These are phyloP conservation scores for Cerastoderma edule DNA, from an alignment of 2,888 invertebrate species.

Conservation along the genomic window DNA sequence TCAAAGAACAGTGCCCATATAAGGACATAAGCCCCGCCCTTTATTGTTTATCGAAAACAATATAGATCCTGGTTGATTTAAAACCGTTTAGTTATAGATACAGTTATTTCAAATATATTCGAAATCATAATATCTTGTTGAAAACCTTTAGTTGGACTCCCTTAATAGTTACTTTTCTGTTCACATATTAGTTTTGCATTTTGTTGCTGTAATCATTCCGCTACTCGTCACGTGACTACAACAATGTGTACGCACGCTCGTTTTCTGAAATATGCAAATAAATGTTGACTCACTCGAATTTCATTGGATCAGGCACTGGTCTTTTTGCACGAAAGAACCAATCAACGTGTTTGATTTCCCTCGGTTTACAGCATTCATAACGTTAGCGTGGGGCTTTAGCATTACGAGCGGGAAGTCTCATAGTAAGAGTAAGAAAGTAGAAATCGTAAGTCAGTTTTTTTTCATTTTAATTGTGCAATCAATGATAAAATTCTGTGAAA, in stretches of 20 bases:
- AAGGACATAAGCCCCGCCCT: constrained; percentile 62
- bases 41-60: constrained; percentile 27
- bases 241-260: constrained; percentile 26
- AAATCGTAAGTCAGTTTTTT: too few relatives aligned
- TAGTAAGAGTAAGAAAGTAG: too few relatives aligned
- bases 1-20: constrained; percentile 60
- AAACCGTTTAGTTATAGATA: too few relatives aligned
- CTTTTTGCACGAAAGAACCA: constrained; percentile 72
- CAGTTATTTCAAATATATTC: too few relatives aligned
- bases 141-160: too few relatives aligned
- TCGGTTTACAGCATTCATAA: constrained; percentile 53
- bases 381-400: constrained; percentile 64
- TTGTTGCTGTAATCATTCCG: too few relatives aligned
- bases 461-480: too few relatives aligned
- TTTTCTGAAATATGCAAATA: constrained; percentile 59
- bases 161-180: too few relatives aligned
- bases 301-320: constrained; percentile 76
- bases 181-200: too few relatives aligned
- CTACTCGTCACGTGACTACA: neutral
- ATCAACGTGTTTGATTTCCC: constrained; percentile 60
- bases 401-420: constrained; percentile 29
- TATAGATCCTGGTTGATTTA: too few relatives aligned
- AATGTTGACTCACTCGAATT: constrained; percentile 46
- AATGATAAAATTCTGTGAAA: too few relatives aligned
- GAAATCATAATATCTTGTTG: too few relatives aligned